Percentiles rank a stretch among this genome's conserved stretches.
phyloP scores from a whole-genome alignment of 2,888 invertebrate genomes.

The Cephalotes varians region DNA sequence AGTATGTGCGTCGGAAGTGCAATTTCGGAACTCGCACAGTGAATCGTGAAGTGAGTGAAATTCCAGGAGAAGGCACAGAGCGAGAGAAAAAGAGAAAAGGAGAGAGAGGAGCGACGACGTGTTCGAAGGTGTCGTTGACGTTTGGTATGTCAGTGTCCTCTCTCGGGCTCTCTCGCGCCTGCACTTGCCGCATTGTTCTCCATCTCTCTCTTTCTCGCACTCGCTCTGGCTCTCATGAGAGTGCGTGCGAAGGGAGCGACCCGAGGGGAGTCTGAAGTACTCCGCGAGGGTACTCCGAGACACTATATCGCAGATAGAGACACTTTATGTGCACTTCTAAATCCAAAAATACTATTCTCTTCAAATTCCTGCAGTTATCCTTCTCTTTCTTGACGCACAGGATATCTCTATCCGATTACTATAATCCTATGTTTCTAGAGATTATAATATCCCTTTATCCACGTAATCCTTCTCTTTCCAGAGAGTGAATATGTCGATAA shows the following conservation, averaged over 20 bases:
- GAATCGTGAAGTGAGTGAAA: slow-evolving; percentile 46
- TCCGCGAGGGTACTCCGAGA: neutral
- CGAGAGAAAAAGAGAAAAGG: slow-evolving; percentile 13
- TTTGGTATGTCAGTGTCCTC: slow-evolving; percentile 78
- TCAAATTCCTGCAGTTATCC: neutral
- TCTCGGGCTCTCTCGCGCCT: slow-evolving; percentile 51
- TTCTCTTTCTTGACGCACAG: neutral
- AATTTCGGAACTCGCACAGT: slow-evolving; percentile 12
- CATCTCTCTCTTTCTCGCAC: slow-evolving; percentile 20
- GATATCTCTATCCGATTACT: slow-evolving; percentile 17
- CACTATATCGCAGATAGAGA: neutral
- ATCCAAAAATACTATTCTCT: neutral
- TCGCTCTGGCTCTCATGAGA: slow-evolving; percentile 35
- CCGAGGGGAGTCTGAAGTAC: neutral
- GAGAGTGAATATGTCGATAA: neutral
- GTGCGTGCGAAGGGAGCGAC: slow-evolving; percentile 18
- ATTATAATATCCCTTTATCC: neutral
- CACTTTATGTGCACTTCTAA: neutral
- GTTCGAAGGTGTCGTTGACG: slow-evolving; percentile 77
- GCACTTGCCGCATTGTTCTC: slow-evolving; percentile 5
- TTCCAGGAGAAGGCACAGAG: neutral
- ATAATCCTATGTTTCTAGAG: no score
- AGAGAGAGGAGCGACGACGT: slow-evolving; percentile 57
- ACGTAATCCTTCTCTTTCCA: neutral
- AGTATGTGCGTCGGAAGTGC: slow-evolving; percentile 29